Conservation (phyloP, 1,140 invertebrate species). For the Drosophila prosaltans region DNA sequence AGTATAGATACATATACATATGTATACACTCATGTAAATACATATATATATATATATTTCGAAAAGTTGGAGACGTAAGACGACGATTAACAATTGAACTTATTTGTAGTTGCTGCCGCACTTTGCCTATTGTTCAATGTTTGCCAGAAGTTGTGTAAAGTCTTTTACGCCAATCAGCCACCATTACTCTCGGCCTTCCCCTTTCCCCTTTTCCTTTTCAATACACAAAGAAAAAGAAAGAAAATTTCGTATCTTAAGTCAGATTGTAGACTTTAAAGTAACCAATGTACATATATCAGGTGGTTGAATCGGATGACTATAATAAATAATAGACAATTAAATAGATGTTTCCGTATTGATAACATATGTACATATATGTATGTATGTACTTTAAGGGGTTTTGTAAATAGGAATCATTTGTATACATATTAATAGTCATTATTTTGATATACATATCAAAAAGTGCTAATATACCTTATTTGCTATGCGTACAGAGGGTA, state of each 20-base stretch:
- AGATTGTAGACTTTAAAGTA: too few species aligned
- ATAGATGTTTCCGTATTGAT: too few species aligned
- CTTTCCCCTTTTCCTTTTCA: not conserved
- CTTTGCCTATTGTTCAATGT: constrained; percentile 1
- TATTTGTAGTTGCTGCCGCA: constrained; percentile 1
- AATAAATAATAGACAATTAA: too few species aligned
- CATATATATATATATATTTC: not conserved
- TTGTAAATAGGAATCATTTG: too few species aligned
- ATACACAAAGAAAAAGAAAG: not conserved
- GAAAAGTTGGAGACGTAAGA: not conserved
- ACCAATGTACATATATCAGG: too few species aligned
- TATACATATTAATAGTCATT: too few species aligned
- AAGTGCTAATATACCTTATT: not conserved
- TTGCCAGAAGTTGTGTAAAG: not conserved
- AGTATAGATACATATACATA: not conserved
- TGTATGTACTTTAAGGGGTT: too few species aligned
- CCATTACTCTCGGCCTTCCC: not conserved
- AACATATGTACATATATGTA: too few species aligned
- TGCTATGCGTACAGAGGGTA: not conserved
- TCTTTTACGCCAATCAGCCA: not conserved
- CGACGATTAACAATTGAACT: not conserved
- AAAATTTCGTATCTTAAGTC: too few species aligned
- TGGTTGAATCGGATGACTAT: too few species aligned
- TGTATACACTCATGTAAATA: too few species aligned
- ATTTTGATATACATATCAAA: too few species aligned